Base-by-base conservation (phyloP, 2,888 invertebrate species). In the Monoplex corrugatus region DNA sequence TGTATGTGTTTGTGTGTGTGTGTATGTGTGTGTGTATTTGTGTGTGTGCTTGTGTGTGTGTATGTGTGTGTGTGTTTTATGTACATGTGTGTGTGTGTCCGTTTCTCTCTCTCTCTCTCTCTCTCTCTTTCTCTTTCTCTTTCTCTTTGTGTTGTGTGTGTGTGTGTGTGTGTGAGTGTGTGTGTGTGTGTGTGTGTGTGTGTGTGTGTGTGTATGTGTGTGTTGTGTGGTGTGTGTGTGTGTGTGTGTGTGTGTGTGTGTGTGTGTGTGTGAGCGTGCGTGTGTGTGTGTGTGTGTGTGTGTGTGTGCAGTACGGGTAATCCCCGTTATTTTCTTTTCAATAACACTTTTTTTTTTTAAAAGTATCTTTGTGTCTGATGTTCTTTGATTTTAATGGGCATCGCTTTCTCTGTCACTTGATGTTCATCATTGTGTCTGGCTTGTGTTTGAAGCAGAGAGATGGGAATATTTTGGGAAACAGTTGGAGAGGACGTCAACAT, bases 281-380 rank as follows among this genome's bases (percentile, higher is more conserved):
- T 72, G 35, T 72, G 6, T 72, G 72, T 72, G 72, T 72, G 72
- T 72, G 72, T 72, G 72, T 72, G 72, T 72, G 72, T 72, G 72
- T 72, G 72, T 72, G 72, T 72, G 35, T 72, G 23, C n/a, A n/a
- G n/a, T n/a, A n/a, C n/a, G n/a, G n/a, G n/a, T n/a, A n/a, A n/a
- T n/a, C n/a, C n/a, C n/a, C n/a, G n/a, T n/a, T n/a, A n/a, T n/a
- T n/a, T n/a, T n/a, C n/a, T n/a, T n/a, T n/a, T n/a, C n/a, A n/a
- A n/a, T n/a, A n/a, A n/a, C n/a, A n/a, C n/a, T n/a, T n/a, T n/a
- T n/a, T n/a, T n/a, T n/a, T n/a, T n/a, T n/a, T n/a, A n/a, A n/a
- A n/a, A n/a, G n/a, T n/a, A n/a, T n/a, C n/a, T n/a, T n/a, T n/a
- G n/a, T n/a, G n/a, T n/a, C n/a, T n/a, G n/a, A n/a, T n/a, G n/a